A percentile compares a stretch with the other conserved stretches of the same genome.
Evolutionary conservation across 2,113 vertebrate species (phyloP).

Genomic region (Corydoras sp.): DNA sequence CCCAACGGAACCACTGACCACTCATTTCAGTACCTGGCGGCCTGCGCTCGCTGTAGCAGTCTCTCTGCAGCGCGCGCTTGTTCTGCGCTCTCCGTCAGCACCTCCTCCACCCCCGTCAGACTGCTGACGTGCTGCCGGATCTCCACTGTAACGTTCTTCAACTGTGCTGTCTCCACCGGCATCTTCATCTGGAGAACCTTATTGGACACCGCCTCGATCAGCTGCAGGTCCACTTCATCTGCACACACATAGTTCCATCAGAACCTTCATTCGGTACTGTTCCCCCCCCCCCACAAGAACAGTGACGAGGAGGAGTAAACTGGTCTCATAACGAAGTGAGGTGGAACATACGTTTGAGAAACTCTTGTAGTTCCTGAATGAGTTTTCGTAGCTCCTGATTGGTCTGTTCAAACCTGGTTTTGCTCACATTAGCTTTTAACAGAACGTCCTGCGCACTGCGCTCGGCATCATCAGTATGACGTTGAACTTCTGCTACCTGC

Average conservation of each 20-base stretch:
- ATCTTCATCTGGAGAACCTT: conserved; percentile 89
- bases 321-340: no score
- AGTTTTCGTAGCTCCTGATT: conserved; percentile 85
- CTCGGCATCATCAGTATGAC: conserved; percentile 83
- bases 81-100: conserved; percentile 79
- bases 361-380: conserved; percentile 89
- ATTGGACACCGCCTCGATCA: conserved; percentile 86
- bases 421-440: conserved; percentile 81
- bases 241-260: conserved; percentile 13
- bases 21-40: not conserved
- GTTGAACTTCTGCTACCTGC: conserved; percentile 87
- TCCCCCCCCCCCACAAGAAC: no score
- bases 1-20: no score
- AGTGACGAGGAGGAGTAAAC: no score
- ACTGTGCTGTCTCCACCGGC: conserved; percentile 78
- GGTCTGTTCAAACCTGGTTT: conserved; percentile 81
- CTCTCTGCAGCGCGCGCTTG: conserved; percentile 76
- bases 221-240: conserved; percentile 82
- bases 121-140: conserved; percentile 80
- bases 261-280: no score
- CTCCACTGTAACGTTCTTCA: conserved; percentile 79
- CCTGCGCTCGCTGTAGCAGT: conserved; percentile 77
- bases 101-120: conserved; percentile 83
- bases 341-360: conserved; percentile 77
- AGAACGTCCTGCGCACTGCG: conserved; percentile 77